A percentile compares a stretch with the other conserved stretches of the same genome.
These are phyloP conservation scores for Watsonalla binaria DNA, from an alignment of 2,888 invertebrate genomes.

Conservation along the genomic window DNA sequence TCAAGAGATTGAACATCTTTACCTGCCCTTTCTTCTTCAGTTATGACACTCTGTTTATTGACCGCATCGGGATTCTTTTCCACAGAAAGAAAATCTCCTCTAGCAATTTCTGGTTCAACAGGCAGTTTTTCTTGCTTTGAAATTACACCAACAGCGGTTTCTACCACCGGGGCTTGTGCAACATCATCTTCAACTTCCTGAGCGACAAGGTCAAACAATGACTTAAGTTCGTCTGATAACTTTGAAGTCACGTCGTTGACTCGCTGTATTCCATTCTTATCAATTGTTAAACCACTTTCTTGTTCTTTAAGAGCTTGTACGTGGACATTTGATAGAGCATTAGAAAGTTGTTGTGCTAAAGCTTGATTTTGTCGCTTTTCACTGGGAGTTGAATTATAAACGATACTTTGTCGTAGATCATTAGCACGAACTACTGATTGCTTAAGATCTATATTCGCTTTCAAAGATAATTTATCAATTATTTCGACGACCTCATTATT, in stretches of 20 bases:
- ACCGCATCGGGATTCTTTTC: no score
- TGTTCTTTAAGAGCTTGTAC: background rate
- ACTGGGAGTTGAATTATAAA: background rate
- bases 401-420: background rate
- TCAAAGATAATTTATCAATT: background rate
- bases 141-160: background rate
- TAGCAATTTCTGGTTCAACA: no score
- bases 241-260: slow-evolving; percentile 19
- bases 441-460: background rate
- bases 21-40: no score
- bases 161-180: background rate
- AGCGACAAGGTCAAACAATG: background rate
- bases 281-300: background rate
- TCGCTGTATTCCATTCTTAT: slow-evolving; percentile 12
- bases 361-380: background rate
- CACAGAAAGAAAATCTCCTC: no score
- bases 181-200: background rate
- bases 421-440: background rate
- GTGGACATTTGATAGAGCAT: background rate
- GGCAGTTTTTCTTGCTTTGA: background rate
- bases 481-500: background rate
- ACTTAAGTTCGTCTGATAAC: slow-evolving; percentile 14
- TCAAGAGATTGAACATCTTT: background rate
- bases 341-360: background rate
- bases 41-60: no score